Conservation (phyloP, 92 coral and sea anemone genomes). For the Palythoa grandis region DNA sequence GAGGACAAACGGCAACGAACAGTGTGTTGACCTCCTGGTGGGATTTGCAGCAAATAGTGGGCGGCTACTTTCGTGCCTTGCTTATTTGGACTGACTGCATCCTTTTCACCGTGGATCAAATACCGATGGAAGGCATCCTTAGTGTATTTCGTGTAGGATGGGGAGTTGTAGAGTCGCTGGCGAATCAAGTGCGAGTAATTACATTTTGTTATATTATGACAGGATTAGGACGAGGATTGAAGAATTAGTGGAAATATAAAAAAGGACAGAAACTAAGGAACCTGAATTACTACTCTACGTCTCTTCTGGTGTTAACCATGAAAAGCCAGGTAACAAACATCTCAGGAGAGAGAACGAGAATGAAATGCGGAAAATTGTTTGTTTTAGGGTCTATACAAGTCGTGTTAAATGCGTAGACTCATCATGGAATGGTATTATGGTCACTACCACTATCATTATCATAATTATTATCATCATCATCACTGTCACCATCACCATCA, state of each 20-base stretch:
- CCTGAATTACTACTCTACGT: too few species aligned
- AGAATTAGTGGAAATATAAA: too few species aligned
- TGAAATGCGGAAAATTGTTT: too few species aligned
- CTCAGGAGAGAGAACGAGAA: too few species aligned
- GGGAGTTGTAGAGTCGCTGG: constrained; percentile 67
- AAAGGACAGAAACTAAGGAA: not conserved
- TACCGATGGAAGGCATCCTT: constrained; percentile 97
- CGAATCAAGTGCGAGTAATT: not conserved
- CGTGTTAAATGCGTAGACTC: too few species aligned
- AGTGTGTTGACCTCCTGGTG: constrained; percentile 70
- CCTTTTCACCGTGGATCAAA: constrained; percentile 78
- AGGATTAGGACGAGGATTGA: not conserved
- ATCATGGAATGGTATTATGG: too few species aligned
- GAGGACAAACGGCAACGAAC: constrained; percentile 80
- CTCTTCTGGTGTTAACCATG: too few species aligned
- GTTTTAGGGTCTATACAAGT: too few species aligned
- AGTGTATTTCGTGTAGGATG: constrained; percentile 85
- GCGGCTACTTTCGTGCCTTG: constrained; percentile 91
- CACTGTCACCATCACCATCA: too few species aligned
- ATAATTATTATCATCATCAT: too few species aligned
- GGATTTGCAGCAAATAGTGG: constrained; percentile 75
- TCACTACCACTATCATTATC: not conserved
- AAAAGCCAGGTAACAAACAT: too few species aligned
- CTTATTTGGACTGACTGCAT: constrained; percentile 78
- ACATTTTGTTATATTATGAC: not conserved